Evolutionary conservation across 2,888 invertebrate species (phyloP).

Genomic region (Nebria brevicollis): DNA sequence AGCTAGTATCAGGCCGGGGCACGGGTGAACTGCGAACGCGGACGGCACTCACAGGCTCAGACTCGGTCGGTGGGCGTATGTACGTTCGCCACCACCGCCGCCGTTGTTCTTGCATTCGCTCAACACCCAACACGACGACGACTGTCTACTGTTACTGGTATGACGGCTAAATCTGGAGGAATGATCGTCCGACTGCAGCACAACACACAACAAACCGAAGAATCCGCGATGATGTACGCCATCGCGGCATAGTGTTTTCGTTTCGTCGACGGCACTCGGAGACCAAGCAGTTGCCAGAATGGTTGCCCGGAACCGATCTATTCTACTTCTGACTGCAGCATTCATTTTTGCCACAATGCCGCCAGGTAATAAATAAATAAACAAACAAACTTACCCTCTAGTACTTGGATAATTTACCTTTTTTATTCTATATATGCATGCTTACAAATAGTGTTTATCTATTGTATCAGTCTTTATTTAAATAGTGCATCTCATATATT

Average conservation of each 20-base stretch:
- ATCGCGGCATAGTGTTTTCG: constrained; percentile 36
- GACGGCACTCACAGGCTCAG: not conserved
- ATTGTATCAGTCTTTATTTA: too few relatives aligned
- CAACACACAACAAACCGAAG: not conserved
- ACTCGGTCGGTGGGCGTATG: constrained; percentile 51
- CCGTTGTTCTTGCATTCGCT: constrained; percentile 22
- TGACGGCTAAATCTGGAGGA: constrained; percentile 62
- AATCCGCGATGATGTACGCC: constrained; percentile 28
- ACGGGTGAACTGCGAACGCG: not conserved
- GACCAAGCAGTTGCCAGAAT: constrained; percentile 33
- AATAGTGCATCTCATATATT: too few relatives aligned
- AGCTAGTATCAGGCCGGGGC: constrained; percentile 23
- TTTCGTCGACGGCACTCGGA: constrained; percentile 8
- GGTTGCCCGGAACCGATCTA: constrained; percentile 40
- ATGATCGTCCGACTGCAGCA: constrained; percentile 13
- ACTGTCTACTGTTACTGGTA: constrained; percentile 53
- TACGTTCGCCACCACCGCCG: constrained; percentile 47
- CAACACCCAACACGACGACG: constrained; percentile 44
- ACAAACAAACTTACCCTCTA: not conserved
- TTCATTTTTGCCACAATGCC: constrained; percentile 61
- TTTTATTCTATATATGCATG: not conserved
- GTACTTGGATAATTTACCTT: too few relatives aligned
- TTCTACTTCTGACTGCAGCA: constrained; percentile 58
- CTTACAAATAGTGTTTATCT: not conserved
- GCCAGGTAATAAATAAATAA: constrained; percentile 57